Evolutionary conservation across 1,140 invertebrate species (phyloP), one percentile per base, ranked within the genome.

Genomic region (Drosophila nigrodunni): DNA sequence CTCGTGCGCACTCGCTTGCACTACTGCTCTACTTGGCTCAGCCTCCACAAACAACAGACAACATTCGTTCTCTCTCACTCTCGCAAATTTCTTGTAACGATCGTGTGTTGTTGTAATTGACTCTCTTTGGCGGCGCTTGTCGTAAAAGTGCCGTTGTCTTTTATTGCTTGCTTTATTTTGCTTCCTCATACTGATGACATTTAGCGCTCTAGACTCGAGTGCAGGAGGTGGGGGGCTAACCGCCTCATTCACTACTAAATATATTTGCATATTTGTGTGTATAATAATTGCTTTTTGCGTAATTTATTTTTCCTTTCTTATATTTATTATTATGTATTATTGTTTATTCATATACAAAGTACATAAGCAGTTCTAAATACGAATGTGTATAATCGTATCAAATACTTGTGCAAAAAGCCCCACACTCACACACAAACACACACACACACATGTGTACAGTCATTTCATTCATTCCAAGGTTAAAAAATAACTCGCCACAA

Each of bases 401-500:
- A 69, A 67, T 64, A 77, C 73, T 58, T 64, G 46, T 44, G 58
- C 34, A 35, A 49, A 49, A 58, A 37, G 9, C 25, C 9, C 61
- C 52, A 47, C 49, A 68, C n/a, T 9, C 9, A 62, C 52, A 47
- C 49, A 61, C 41, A 70, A 43, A 37, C 21, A 41, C 61, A 66
- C 37, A 69, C 9, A 47, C 5, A 30, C 25, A 47, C 30, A 52
- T 52, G 58, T 34, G 62, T n/a, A 25, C 41, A 78, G 49, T 57
- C 66, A 76, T 79, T 79, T 81, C 62, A 72, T 80, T 90, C 60
- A 73, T 77, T 76, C 82, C 91, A 92, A 89, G 90, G 90, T 91
- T 91, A 80, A 91, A 91, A 90, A 91, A 85, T 89, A 91, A 82
- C 80, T 88, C 73, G 58, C 58, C 52, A 75, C 90, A 91, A 91